Evolutionary conservation across 2,797 vertebrate species (phyloP).

Genomic region (Stomatorhinus walkeri): DNA sequence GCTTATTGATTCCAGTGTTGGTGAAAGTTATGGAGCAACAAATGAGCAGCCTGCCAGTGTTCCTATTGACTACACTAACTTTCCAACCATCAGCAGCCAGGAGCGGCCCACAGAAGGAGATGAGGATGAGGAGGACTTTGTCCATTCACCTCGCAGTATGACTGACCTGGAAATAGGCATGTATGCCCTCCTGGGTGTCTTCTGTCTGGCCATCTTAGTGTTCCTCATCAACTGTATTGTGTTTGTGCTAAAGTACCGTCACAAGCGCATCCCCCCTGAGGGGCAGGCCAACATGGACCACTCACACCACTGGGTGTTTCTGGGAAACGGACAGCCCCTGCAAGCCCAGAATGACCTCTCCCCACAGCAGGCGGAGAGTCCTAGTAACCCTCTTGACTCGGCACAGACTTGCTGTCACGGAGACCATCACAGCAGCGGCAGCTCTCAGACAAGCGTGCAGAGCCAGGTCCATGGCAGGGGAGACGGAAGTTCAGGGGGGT

Average conservation of each 20-base stretch:
- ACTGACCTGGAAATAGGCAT: conserved; percentile 97
- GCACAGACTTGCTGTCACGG: conserved; percentile 87
- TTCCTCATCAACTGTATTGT: conserved; percentile 99
- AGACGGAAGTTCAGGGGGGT: conserved; percentile 86
- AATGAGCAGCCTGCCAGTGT: conserved; percentile 69
- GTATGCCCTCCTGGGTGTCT: conserved; percentile 91
- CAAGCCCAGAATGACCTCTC: conserved; percentile 82
- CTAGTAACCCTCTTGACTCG: conserved; percentile 73
- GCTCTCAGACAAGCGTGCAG: conserved; percentile 93
- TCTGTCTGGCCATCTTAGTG: conserved; percentile 94
- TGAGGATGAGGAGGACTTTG: conserved; percentile 60
- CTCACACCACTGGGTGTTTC: conserved; percentile 97
- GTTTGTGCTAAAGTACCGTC: conserved; percentile 91
- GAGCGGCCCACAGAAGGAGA: conserved; percentile 56
- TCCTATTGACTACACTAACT: conserved; percentile 70
- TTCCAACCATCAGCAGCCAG: conserved; percentile 68
- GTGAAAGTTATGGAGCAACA: conserved; percentile 55
- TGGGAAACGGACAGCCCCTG: conserved; percentile 89
- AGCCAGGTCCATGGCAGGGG: conserved; percentile 92
- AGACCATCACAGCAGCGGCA: conserved; percentile 93
- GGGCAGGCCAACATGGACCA: conserved; percentile 98
- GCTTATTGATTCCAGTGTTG: conserved; percentile 48
- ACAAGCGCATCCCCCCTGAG: conserved; percentile 91
- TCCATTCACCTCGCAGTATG: conserved; percentile 82
- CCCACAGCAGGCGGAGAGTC: conserved; percentile 75